Conservation (phyloP, 2,797 vertebrate species). For the Rachycentron canadum region DNA sequence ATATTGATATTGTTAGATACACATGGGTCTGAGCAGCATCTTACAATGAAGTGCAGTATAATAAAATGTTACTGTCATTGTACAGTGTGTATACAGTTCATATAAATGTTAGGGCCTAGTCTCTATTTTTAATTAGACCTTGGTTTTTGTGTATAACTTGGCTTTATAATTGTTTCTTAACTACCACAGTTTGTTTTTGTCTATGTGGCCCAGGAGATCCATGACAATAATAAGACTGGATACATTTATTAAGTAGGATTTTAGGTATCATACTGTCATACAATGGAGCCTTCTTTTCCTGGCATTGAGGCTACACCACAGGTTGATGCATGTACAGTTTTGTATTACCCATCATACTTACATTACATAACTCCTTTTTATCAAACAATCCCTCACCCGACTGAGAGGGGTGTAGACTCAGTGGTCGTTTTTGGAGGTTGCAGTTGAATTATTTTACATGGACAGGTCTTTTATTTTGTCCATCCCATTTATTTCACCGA, state of each 20-base stretch:
- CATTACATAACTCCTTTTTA: neutral
- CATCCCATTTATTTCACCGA: no score
- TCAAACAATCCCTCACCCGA: neutral
- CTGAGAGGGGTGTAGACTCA: no score
- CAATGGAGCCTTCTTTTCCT: neutral
- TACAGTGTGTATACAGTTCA: neutral
- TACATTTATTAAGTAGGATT: neutral
- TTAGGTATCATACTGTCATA: neutral
- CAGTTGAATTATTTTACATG: no score
- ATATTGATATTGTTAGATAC: neutral
- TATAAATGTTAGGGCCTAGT: no score
- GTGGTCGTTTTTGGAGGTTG: no score
- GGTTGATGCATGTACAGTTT: neutral
- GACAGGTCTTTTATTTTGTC: no score
- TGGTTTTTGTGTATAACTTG: neutral
- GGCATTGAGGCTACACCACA: neutral
- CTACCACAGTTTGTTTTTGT: neutral
- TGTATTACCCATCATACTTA: neutral
- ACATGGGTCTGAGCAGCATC: neutral
- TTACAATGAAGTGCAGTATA: neutral
- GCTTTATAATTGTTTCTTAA: neutral
- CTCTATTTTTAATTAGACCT: neutral
- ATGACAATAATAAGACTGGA: neutral
- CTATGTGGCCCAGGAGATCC: neutral
- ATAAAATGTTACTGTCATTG: neutral